phyloP scores from a whole-genome alignment of 2,888 invertebrate genomes.

The Ormia ochracea region DNA sequence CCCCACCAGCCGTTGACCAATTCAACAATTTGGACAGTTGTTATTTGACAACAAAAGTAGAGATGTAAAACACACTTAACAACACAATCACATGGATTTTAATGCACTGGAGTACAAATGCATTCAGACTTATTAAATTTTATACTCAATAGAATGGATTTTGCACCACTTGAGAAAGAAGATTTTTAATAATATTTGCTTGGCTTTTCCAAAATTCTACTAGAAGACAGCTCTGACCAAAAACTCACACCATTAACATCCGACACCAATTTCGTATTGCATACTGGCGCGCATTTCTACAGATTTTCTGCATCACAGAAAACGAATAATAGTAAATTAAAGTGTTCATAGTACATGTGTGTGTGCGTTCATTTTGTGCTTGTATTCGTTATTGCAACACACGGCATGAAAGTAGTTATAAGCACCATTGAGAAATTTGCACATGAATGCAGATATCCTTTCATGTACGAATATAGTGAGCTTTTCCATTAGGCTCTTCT shows the following conservation, averaged over 20 bases:
- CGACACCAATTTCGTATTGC: slow-evolving; percentile 29
- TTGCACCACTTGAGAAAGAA: too few relatives aligned
- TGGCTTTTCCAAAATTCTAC: too few relatives aligned
- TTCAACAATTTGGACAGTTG: not conserved
- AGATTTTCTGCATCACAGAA: slow-evolving; percentile 14
- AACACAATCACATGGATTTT: too few relatives aligned
- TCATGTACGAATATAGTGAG: not conserved
- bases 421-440: slow-evolving; percentile 9
- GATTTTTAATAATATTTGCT: too few relatives aligned
- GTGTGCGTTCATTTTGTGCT: not conserved
- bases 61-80: too few relatives aligned
- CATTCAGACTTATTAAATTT: too few relatives aligned
- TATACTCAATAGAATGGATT: too few relatives aligned
- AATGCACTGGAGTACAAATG: too few relatives aligned
- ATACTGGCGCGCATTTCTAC: slow-evolving; percentile 24
- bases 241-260: too few relatives aligned
- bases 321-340: slow-evolving; percentile 1
- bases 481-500: not conserved
- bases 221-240: too few relatives aligned
- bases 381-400: not conserved
- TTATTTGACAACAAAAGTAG: not conserved
- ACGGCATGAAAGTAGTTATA: slow-evolving; percentile 18
- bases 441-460: slow-evolving; percentile 17
- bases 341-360: slow-evolving; percentile 8
- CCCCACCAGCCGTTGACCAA: not conserved